A percentile compares a stretch with the other conserved stretches of the same genome.
phyloP scores from a whole-genome alignment of 2,113 vertebrate genomes.

The Cichladusa arquata region DNA sequence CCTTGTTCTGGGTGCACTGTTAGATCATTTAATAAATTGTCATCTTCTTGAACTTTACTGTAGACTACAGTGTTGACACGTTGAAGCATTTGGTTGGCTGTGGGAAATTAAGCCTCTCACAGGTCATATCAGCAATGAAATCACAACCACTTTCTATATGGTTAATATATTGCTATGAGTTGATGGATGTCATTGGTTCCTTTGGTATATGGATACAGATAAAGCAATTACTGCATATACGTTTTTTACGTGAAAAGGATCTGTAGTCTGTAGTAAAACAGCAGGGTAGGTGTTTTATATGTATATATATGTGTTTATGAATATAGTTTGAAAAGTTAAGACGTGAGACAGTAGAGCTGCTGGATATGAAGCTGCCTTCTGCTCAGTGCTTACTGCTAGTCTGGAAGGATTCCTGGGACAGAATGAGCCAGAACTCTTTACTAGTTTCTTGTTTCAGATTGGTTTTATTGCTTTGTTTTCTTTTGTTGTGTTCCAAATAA shows the following conservation, averaged over 20 bases:
- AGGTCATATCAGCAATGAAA: background rate
- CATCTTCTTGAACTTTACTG: background rate
- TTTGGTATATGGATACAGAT: background rate
- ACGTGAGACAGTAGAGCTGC: background rate
- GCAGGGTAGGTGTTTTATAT: background rate
- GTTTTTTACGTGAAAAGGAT: background rate
- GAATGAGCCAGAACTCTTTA: background rate
- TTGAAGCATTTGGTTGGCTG: background rate
- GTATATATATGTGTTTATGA: background rate
- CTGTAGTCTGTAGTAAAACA: background rate
- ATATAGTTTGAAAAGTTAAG: background rate
- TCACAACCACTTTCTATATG: background rate
- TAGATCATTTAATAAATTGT: background rate
- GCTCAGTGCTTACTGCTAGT: background rate
- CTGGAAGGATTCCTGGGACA: background rate
- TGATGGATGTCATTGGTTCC: background rate
- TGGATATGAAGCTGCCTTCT: background rate
- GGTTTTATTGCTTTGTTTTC: constrained; percentile 16
- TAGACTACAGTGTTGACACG: background rate
- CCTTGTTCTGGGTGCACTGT: background rate
- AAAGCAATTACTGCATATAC: background rate
- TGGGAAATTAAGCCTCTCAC: background rate
- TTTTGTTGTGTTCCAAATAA: background rate
- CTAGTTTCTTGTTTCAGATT: constrained; percentile 9
- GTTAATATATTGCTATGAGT: background rate